Percentiles rank a stretch among this genome's conserved stretches.
Conservation (phyloP, 2,113 vertebrate genomes). For the Thomomys bottae region DNA sequence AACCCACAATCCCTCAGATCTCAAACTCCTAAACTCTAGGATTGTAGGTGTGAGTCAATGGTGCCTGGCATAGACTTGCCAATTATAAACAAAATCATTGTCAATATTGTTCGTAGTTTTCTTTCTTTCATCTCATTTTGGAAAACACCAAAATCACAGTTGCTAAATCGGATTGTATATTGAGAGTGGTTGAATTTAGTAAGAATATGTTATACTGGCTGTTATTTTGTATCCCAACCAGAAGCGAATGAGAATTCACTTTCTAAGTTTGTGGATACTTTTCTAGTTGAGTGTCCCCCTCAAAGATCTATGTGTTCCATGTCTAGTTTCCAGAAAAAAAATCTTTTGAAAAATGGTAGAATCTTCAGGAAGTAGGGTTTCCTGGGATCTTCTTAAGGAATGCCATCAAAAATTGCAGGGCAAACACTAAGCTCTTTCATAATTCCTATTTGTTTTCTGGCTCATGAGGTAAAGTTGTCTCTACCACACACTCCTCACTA, state of each 20-base stretch:
- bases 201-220: background rate
- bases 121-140: background rate
- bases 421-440: background rate
- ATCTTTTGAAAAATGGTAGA: background rate
- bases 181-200: background rate
- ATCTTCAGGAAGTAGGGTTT: background rate
- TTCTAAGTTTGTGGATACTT: background rate
- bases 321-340: background rate
- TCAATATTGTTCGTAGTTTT: no score
- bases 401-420: background rate
- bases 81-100: no score
- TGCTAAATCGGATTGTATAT: background rate
- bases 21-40: no score
- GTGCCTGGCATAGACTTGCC: no score
- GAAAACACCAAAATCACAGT: background rate
- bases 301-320: background rate
- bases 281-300: no score
- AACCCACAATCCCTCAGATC: no score
- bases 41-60: background rate
- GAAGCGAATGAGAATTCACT: background rate
- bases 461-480: background rate
- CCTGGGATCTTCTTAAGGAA: background rate
- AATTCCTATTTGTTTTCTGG: background rate
- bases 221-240: background rate
- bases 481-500: rapidly evolving